Percentiles rank a stretch among this genome's conserved stretches.
phyloP scores from a whole-genome alignment of 1,140 invertebrate genomes.

The Magallana gigas region DNA sequence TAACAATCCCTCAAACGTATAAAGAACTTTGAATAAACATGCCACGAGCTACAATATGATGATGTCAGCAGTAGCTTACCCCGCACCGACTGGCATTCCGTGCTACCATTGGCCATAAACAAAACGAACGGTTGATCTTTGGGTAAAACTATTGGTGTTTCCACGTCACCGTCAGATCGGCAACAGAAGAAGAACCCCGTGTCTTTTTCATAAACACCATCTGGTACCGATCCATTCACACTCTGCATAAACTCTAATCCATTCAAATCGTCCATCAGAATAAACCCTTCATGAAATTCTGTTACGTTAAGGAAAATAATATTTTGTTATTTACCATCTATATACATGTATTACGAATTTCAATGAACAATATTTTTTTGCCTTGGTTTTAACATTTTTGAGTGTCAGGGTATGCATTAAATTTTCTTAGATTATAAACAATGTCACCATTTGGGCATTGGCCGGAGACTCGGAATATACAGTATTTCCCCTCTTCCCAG shows the following conservation, averaged over 20 bases:
- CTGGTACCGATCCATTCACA: slow-evolving; percentile 51
- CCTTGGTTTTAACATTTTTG: too few relatives aligned
- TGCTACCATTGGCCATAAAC: slow-evolving; percentile 51
- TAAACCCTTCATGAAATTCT: slow-evolving; percentile 50
- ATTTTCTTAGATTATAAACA: too few relatives aligned
- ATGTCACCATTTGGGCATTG: slow-evolving; percentile 53
- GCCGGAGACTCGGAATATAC: slow-evolving; percentile 54
- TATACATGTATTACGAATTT: too few relatives aligned
- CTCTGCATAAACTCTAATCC: slow-evolving; percentile 3
- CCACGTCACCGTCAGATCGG: slow-evolving; percentile 52
- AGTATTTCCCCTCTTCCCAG: slow-evolving; percentile 60
- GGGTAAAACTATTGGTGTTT: slow-evolving; percentile 53
- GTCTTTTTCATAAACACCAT: slow-evolving; percentile 46
- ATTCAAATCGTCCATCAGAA: slow-evolving; percentile 47
- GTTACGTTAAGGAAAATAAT: background rate
- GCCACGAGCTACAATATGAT: background rate
- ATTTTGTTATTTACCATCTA: background rate
- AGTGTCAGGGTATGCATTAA: background rate
- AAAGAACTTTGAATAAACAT: too few relatives aligned
- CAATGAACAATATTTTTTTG: too few relatives aligned
- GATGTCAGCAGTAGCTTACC: slow-evolving; percentile 32
- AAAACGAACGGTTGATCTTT: slow-evolving; percentile 55
- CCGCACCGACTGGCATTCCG: slow-evolving; percentile 59
- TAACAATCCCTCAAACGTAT: too few relatives aligned
- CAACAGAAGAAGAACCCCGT: slow-evolving; percentile 59